Evolutionary conservation across 2,113 vertebrate species (phyloP).

Genomic region (Daphoenositta chrysoptera): DNA sequence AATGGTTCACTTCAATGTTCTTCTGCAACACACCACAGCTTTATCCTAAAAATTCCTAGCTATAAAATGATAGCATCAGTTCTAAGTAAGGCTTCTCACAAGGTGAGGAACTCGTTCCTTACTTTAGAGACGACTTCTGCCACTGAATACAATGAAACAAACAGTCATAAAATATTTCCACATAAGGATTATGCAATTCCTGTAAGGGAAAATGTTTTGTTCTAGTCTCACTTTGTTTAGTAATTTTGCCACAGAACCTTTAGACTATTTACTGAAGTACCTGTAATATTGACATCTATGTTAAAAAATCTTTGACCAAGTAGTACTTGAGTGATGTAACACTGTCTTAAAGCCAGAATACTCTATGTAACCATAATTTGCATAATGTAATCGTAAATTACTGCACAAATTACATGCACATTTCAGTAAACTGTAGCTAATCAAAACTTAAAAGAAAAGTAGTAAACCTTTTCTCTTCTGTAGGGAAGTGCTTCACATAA

Average conservation of each 20-base stretch:
- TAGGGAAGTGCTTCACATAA: background rate
- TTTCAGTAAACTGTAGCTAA: background rate
- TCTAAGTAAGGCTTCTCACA: background rate
- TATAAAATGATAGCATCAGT: background rate
- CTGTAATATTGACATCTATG: background rate
- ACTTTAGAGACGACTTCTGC: background rate
- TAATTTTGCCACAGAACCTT: background rate
- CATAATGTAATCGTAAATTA: background rate
- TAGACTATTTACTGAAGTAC: background rate
- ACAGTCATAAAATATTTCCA: background rate
- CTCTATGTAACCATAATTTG: background rate
- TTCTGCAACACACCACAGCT: background rate
- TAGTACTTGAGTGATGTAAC: background rate
- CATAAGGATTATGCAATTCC: background rate
- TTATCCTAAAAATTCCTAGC: background rate
- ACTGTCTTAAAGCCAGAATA: background rate
- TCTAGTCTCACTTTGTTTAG: background rate
- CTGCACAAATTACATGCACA: background rate
- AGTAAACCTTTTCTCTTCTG: background rate
- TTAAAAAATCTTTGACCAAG: background rate
- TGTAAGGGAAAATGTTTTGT: background rate
- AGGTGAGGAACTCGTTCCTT: background rate
- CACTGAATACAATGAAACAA: background rate
- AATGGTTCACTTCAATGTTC: background rate
- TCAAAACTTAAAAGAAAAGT: background rate